Conservation (phyloP, 2,113 vertebrate genomes). For the Calidris pugnax region DNA sequence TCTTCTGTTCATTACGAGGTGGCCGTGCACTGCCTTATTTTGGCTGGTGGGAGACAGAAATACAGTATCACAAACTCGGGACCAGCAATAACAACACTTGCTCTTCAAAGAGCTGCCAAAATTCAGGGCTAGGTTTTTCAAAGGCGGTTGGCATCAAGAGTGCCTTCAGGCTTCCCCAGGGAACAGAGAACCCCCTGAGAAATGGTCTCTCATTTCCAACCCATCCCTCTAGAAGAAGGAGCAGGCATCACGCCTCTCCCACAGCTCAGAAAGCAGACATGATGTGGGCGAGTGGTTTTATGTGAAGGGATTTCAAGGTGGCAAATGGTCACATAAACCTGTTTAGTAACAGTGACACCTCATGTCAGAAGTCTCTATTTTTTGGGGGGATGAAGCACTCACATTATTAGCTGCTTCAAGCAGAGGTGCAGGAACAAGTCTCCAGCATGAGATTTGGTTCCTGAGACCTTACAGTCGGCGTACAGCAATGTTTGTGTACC, state of each 20-base stretch:
- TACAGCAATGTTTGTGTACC: neutral
- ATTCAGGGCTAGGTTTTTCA: neutral
- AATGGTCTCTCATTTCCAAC: neutral
- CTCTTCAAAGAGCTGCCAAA: neutral
- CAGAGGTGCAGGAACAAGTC: neutral
- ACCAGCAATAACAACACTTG: neutral
- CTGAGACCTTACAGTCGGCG: accelerated
- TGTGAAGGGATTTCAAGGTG: neutral
- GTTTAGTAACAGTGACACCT: neutral
- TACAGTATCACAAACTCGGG: neutral
- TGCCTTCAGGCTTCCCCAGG: neutral
- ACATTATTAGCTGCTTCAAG: neutral
- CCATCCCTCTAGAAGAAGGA: neutral
- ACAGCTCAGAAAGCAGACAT: neutral
- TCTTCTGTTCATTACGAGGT: neutral
- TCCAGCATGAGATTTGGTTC: accelerated
- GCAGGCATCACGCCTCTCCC: neutral
- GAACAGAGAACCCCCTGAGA: neutral
- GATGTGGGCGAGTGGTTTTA: neutral
- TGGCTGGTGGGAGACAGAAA: neutral
- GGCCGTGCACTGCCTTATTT: neutral
- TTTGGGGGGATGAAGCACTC: neutral
- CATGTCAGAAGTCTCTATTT: accelerated
- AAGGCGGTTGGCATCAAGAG: neutral
- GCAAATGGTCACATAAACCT: neutral